Base-by-base conservation (phyloP, 2,113 vertebrate species). In the Oryzias javanicus region DNA sequence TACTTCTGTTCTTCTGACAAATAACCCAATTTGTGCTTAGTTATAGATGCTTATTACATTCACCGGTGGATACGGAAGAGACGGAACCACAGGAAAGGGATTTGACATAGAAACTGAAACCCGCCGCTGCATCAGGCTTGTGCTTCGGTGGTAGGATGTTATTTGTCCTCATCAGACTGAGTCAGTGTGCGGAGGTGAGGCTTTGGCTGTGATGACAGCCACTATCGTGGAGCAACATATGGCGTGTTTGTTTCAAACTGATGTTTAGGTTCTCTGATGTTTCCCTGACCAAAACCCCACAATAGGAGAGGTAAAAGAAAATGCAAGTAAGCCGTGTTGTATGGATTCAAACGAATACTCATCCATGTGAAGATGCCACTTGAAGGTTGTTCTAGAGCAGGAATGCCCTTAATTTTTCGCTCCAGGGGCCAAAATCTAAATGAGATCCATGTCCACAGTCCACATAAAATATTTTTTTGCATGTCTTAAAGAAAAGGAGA, bases 101-200 rank as follows among this genome's bases (percentile, higher is more conserved):
- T 58, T 44, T 50, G 19, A 52, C 17, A 49, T 46, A 22, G 58
- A 65, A 57, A 46, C 18, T 60, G 42, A 57, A 49, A 45, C 35
- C 10, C 10, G 35, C 60, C 49, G 15, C 16, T 5, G 22, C 35
- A 40, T 70, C 58, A 60, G 49, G 24, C 50, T 2, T 51, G 54
- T 20, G 4, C 59, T 58, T 61, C 51, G 55, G 61, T 66, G 64
- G 58, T 47, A 42, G 47, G 51, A 58, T 72, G 58, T 40, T 71
- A 52, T 52, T 42, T 35, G 40, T 24, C 52, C 51, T 16, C 61
- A 48, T 40, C 60, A 58, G 59, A 48, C 52, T 65, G 72, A 64
- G 42, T 68, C 67, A 57, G 4, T 61, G 60, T 68, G 67, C 55
- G 14, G 49, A 72, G 41, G 56, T 70, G 59, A 70, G 60, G 61